Conservation (phyloP, 2,797 vertebrate species). For the Pterois miles region DNA sequence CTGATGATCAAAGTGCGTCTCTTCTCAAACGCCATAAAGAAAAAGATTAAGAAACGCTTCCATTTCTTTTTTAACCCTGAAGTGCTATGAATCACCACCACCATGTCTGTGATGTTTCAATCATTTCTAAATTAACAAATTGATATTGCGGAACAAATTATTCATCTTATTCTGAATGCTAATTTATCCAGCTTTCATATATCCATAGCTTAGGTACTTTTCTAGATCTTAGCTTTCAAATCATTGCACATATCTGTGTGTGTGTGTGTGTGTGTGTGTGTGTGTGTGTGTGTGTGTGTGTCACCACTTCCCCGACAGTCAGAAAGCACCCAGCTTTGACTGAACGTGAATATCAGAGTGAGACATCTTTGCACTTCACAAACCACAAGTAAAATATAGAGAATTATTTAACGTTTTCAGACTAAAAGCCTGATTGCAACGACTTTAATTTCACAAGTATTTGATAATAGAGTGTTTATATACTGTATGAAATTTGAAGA, state of each 20-base stretch:
- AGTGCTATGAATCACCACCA: not conserved
- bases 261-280: too few species aligned
- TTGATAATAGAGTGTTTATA: not conserved
- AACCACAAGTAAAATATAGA: not conserved
- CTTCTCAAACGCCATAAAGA: not conserved
- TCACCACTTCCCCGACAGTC: not conserved
- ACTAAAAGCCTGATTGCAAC: not conserved
- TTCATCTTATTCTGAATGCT: not conserved
- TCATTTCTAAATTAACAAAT: conserved; percentile 8
- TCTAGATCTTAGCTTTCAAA: conserved; percentile 11
- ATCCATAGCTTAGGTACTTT: not conserved
- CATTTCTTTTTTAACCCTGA: not conserved
- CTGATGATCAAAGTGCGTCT: not conserved
- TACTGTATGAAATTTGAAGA: not conserved
- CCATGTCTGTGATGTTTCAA: not conserved
- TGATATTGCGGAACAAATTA: not conserved
- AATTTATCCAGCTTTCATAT: not conserved
- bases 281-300: too few species aligned
- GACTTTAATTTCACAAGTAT: not conserved
- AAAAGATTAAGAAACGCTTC: not conserved
- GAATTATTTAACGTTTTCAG: not conserved
- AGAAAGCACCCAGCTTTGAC: not conserved
- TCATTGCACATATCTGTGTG: too few species aligned
- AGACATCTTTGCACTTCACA: not conserved
- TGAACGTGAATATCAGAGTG: not conserved